phyloP scores from a whole-genome alignment of 2,888 invertebrate species.

The Rhingia rostrata region DNA sequence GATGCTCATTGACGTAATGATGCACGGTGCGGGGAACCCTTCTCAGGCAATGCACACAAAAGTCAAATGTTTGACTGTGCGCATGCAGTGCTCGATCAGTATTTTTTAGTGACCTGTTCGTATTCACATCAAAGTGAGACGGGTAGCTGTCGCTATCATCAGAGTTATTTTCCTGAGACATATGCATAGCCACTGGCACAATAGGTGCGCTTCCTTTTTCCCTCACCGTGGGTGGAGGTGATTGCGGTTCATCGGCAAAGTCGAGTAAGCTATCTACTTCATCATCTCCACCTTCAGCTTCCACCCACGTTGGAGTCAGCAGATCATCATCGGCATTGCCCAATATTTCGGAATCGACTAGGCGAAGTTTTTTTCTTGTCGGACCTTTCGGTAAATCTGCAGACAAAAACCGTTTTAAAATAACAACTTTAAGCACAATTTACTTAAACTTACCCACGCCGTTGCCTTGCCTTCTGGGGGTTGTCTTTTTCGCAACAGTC shows the following conservation, averaged over 20 bases:
- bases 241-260: conserved; percentile 73
- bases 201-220: conserved; percentile 6
- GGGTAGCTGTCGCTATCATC: conserved; percentile 13
- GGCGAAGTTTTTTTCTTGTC: conserved; percentile 60
- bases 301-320: conserved; percentile 76
- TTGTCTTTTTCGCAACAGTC: conserved; percentile 68
- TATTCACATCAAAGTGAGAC: conserved; percentile 31
- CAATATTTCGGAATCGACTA: conserved; percentile 49
- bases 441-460: conserved; percentile 35
- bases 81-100: conserved; percentile 71
- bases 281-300: conserved; percentile 73
- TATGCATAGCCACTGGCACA: background rate
- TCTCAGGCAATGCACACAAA: conserved; percentile 76
- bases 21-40: conserved; percentile 76
- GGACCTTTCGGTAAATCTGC: conserved; percentile 53
- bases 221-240: conserved; percentile 1
- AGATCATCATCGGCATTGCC: conserved; percentile 75
- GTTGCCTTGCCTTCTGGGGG: conserved; percentile 46
- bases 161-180: conserved; percentile 19
- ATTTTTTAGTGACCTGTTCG: conserved; percentile 74
- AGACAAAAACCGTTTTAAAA: background rate
- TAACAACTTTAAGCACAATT: background rate
- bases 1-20: conserved; percentile 78
- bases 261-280: conserved; percentile 60
- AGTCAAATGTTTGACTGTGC: conserved; percentile 62